Base-by-base conservation (phyloP, 2,888 invertebrate species). In the Cephus sareptanus region DNA sequence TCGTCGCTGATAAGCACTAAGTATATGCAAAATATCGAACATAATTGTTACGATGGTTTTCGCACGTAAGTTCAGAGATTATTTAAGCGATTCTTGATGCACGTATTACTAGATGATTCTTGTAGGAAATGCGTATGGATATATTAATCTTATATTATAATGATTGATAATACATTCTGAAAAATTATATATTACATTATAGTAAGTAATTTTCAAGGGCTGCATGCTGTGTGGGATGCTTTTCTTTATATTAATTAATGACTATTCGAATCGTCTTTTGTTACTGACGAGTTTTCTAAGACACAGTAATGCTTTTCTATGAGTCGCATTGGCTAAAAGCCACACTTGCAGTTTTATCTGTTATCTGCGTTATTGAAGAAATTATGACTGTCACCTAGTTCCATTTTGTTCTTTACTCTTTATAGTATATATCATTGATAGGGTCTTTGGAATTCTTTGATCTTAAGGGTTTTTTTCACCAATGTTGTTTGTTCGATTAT, bases 31-130 rank as follows among this genome's bases (percentile, higher is more conserved):
- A 74, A 76, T 71, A 71, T 70, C 35, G 77, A 81, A 81, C 80
- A 76, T 76, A 77, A 82, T 82, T 79, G 80, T 80, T 77, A 82
- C 78, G 80, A 75, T 78, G 76, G 76, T 79, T 82, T 83, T 83
- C 73, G 31, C 33, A 9, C 56, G 73, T 75, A 75, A 79, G 77
- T 76, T 69, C 76, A 73, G 68, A 78, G 68, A 73, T 56, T 70
- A 34, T 79, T 56, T 56, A 23, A 23, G 9, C 9, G 23, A 23
- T 56, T 56, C 56, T 56, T 56, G 23, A 23, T 56, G 23, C 56
- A 56, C 56, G 56, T 56, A 56, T 23, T 56, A 56, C 56, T 56
- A 56, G 56, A 23, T 56, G 23, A 23, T 23, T 23, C 56, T 56
- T 23, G 56, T 56, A 56, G 56, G 23, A 56, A 23, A 23, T 23